Percentiles rank a stretch among this genome's conserved stretches.
Evolutionary conservation across 2,888 invertebrate species (phyloP).

Genomic region (Anarsia innoxiella): DNA sequence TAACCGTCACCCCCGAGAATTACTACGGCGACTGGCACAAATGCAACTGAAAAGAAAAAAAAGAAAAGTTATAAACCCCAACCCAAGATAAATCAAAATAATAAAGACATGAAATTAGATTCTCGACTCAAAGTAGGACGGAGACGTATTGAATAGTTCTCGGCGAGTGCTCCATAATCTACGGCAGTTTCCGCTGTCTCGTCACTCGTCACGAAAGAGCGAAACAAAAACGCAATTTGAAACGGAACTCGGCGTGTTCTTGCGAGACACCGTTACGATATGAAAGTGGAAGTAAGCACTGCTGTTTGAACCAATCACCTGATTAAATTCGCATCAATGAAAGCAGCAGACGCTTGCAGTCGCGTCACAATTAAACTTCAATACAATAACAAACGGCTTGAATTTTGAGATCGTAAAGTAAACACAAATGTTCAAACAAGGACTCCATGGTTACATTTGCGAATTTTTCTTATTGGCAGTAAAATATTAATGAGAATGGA

Average conservation of each 20-base stretch:
- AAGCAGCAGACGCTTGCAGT: slow-evolving; percentile 12
- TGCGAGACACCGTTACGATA: slow-evolving; percentile 32
- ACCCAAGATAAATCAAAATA: slow-evolving; percentile 28
- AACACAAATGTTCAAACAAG: too few relatives aligned
- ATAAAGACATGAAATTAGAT: slow-evolving; percentile 25
- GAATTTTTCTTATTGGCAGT: too few relatives aligned
- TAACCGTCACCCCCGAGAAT: slow-evolving; percentile 58
- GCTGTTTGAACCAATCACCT: slow-evolving; percentile 27
- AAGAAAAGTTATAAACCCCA: slow-evolving; percentile 43
- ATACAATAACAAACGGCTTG: too few relatives aligned
- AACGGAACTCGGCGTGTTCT: slow-evolving; percentile 25
- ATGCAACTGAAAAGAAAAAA: slow-evolving; percentile 72
- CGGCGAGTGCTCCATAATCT: slow-evolving; percentile 33
- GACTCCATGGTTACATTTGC: too few relatives aligned
- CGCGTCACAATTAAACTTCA: slow-evolving; percentile 12
- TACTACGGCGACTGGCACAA: slow-evolving; percentile 53
- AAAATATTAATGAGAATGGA: neutral
- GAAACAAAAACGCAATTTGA: slow-evolving; percentile 32
- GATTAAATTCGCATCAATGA: slow-evolving; percentile 20
- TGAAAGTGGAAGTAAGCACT: slow-evolving; percentile 38
- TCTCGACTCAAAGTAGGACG: slow-evolving; percentile 24
- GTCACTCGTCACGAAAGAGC: slow-evolving; percentile 25
- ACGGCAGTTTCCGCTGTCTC: slow-evolving; percentile 30
- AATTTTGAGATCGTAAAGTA: too few relatives aligned
- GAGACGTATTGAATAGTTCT: slow-evolving; percentile 32